Evolutionary conservation across 2,888 invertebrate species (phyloP).

Genomic region (Coenonympha glycerion): DNA sequence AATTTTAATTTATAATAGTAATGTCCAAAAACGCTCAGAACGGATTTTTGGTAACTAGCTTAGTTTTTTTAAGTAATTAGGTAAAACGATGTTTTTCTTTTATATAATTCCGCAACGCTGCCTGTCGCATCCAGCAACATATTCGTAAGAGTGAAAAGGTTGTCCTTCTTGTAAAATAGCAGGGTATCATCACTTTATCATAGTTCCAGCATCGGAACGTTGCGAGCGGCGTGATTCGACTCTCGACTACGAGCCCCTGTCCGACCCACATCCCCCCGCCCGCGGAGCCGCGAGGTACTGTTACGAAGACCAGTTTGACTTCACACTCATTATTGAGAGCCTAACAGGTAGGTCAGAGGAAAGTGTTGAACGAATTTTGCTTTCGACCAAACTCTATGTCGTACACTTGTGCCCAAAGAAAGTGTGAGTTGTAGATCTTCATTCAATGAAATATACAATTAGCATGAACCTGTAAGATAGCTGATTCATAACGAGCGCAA

Average conservation of each 20-base stretch:
- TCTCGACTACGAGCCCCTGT: constrained; percentile 1
- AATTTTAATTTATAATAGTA: no score
- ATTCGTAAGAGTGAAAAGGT: no score
- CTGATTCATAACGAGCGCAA: neutral
- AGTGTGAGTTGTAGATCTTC: constrained; percentile 45
- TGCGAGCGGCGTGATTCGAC: neutral
- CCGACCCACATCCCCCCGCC: constrained; percentile 51
- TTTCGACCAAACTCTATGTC: constrained; percentile 59
- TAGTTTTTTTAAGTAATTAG: no score
- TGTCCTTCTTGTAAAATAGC: no score
- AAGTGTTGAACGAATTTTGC: constrained; percentile 72
- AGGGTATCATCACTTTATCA: neutral
- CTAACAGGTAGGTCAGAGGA: constrained; percentile 60
- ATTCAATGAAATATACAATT: neutral
- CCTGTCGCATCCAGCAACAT: no score
- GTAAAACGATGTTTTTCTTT: no score
- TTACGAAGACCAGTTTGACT: constrained; percentile 66
- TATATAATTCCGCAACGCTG: no score
- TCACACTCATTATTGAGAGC: constrained; percentile 48
- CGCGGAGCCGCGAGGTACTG: constrained; percentile 49
- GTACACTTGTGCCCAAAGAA: constrained; percentile 56
- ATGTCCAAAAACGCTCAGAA: no score
- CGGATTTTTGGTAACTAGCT: no score
- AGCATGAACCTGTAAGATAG: neutral
- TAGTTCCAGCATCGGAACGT: neutral